Evolutionary conservation across 2,113 vertebrate genomes (phyloP).

Genomic region (Corvus moneduloides): DNA sequence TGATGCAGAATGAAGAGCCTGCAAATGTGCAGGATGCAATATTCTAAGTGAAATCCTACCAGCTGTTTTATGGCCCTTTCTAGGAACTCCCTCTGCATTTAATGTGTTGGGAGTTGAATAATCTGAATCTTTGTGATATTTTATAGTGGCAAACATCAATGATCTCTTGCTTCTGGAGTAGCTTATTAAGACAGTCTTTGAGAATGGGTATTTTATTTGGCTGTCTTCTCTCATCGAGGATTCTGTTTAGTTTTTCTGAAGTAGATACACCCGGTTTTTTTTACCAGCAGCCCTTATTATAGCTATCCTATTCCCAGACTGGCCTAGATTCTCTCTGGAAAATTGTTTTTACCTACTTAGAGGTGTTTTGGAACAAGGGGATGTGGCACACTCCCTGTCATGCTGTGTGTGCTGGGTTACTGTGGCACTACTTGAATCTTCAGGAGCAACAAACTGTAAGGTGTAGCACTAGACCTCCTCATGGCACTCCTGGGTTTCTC

Average conservation of each 20-base stretch:
- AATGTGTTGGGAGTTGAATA: neutral
- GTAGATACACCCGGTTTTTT: neutral
- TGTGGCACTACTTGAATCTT: neutral
- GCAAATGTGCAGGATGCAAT: neutral
- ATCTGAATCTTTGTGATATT: neutral
- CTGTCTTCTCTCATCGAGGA: neutral
- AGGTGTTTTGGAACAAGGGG: neutral
- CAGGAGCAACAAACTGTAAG: neutral
- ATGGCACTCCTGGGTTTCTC: neutral
- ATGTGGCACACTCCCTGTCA: neutral
- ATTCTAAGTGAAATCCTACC: neutral
- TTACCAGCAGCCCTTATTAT: neutral
- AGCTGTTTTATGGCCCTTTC: neutral
- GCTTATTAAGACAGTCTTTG: neutral
- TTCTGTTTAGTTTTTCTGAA: neutral
- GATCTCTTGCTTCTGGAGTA: neutral
- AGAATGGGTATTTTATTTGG: neutral
- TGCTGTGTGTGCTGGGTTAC: neutral
- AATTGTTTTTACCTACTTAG: neutral
- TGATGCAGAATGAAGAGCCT: neutral
- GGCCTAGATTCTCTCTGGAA: neutral
- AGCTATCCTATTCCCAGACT: neutral
- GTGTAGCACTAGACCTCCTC: accelerated
- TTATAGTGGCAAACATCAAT: neutral
- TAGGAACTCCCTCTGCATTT: neutral